Evolutionary conservation across 2,888 invertebrate species (phyloP).

Genomic region (Drosophila nigricruria): DNA sequence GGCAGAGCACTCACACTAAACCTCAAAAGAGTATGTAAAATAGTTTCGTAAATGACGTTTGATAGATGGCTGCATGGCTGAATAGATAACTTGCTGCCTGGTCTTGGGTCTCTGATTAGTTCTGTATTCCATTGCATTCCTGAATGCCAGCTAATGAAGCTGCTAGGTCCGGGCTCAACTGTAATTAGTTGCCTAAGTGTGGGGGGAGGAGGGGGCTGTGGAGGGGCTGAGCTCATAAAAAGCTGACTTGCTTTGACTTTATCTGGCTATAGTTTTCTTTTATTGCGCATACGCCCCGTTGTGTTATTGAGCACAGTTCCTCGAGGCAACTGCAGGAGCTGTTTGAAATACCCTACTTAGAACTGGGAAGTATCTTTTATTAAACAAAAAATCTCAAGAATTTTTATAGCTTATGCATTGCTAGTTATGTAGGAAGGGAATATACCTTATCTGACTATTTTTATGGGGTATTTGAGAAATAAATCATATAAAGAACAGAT

Average conservation of each 20-base stretch:
- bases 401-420: not conserved
- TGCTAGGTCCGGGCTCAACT: slow-evolving; percentile 8
- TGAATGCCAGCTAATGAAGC: slow-evolving; percentile 57
- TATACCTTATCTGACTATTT: not conserved
- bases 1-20: slow-evolving; percentile 36
- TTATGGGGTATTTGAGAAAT: not conserved
- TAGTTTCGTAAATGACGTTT: slow-evolving; percentile 64
- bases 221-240: slow-evolving; percentile 29
- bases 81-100: slow-evolving; percentile 9
- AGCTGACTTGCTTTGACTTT: slow-evolving; percentile 35
- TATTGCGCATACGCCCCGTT: slow-evolving; percentile 66
- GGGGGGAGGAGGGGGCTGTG: not conserved
- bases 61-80: slow-evolving; percentile 50
- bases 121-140: slow-evolving; percentile 20
- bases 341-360: no score
- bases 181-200: slow-evolving; percentile 47
- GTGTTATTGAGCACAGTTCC: slow-evolving; percentile 48
- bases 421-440: not conserved
- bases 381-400: not conserved
- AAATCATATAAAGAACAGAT: not conserved
- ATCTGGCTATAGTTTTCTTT: slow-evolving; percentile 37
- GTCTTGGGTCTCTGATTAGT: slow-evolving; percentile 37
- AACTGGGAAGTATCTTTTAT: not conserved
- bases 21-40: slow-evolving; percentile 47
- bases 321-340: slow-evolving; percentile 24